phyloP scores from a whole-genome alignment of 2,797 vertebrate genomes.

The Novumbra hubbsi region DNA sequence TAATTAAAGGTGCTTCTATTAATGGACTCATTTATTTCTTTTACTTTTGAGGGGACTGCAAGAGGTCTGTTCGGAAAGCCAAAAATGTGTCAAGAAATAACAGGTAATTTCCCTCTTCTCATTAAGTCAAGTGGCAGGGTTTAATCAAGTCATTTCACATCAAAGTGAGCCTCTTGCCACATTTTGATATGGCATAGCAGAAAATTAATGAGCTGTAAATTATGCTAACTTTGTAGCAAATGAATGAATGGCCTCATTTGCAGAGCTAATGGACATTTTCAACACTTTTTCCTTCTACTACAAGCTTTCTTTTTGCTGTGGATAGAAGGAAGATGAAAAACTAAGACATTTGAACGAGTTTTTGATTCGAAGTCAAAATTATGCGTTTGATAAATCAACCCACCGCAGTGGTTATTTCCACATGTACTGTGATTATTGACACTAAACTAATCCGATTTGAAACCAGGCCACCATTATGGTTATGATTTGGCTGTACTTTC shows the following conservation, averaged over 20 bases:
- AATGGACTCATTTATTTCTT: constrained; percentile 33
- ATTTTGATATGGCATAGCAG: constrained; percentile 42
- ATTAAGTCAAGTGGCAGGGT: constrained; percentile 30
- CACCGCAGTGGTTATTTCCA: not conserved
- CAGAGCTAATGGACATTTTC: constrained; percentile 49
- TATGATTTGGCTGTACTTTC: not conserved
- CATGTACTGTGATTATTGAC: constrained; percentile 9
- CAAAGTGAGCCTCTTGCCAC: constrained; percentile 36
- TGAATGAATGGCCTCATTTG: constrained; percentile 49
- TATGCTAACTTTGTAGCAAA: constrained; percentile 49
- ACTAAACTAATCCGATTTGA: constrained; percentile 7
- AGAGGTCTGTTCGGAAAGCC: constrained; percentile 42
- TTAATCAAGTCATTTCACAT: constrained; percentile 45
- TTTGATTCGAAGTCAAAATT: constrained; percentile 28
- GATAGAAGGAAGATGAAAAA: constrained; percentile 10
- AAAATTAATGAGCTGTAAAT: constrained; percentile 55
- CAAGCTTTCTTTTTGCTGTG: constrained; percentile 36
- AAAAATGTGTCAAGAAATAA: constrained; percentile 48
- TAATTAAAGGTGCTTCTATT: constrained; percentile 42
- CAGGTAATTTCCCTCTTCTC: constrained; percentile 23
- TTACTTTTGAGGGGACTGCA: constrained; percentile 37
- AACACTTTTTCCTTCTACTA: constrained; percentile 17
- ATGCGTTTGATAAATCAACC: constrained; percentile 32
- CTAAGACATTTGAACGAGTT: constrained; percentile 10
- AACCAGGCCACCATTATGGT: not conserved